Conservation (phyloP, 92 coral and sea anemone genomes). For the Anthopleura xanthogrammica region DNA sequence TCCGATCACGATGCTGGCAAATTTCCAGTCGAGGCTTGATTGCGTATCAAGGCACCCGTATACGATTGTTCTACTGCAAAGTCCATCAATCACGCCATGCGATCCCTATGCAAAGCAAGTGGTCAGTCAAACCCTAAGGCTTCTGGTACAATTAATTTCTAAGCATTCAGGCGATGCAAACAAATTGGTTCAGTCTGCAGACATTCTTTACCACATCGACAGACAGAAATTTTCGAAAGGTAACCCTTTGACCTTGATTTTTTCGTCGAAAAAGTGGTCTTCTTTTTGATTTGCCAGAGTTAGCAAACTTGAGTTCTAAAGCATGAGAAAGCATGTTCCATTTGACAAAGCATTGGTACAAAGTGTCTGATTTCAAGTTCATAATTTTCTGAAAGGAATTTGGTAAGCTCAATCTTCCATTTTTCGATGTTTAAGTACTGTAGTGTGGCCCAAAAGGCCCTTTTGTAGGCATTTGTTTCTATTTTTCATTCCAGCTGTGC, state of each 20-base stretch:
- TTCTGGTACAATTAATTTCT: background rate
- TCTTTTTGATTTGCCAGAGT: background rate
- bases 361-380: background rate
- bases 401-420: background rate
- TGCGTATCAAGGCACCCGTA: background rate
- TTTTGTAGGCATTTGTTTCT: constrained; percentile 4
- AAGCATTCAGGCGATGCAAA: background rate
- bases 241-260: background rate
- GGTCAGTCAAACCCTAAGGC: background rate
- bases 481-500: background rate
- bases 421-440: background rate
- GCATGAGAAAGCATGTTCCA: background rate
- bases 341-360: background rate
- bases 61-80: background rate
- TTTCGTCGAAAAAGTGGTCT: background rate
- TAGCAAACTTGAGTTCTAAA: background rate
- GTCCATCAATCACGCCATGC: background rate
- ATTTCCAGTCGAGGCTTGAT: background rate
- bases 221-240: background rate
- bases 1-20: background rate
- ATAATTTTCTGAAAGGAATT: background rate
- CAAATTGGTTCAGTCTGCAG: background rate
- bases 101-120: background rate
- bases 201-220: background rate
- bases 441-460: constrained; percentile 1